Conservation (phyloP, 2,888 invertebrate species). For the Rhogogaster chlorosoma region DNA sequence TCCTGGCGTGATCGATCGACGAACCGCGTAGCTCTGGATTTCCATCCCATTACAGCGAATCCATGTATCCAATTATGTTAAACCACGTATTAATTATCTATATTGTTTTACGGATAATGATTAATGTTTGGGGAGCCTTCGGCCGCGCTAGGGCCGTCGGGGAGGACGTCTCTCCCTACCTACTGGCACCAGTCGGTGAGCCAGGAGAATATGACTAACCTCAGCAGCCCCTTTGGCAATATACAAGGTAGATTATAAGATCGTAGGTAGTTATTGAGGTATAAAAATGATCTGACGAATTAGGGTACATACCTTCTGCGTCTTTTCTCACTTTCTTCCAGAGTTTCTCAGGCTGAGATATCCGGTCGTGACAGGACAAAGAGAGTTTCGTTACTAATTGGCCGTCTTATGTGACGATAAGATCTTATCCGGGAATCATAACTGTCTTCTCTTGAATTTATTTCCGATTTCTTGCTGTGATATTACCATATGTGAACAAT, state of each 20-base stretch:
- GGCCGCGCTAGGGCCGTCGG: constrained; percentile 36
- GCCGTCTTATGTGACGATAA: not conserved
- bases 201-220: constrained; percentile 50
- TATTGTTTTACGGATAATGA: constrained; percentile 70
- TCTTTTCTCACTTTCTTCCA: not conserved
- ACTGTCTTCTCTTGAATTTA: constrained; percentile 14
- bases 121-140: constrained; percentile 73
- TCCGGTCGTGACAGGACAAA: not conserved
- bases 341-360: not conserved
- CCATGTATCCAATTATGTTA: constrained; percentile 68
- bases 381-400: constrained; percentile 32
- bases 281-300: not conserved
- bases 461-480: not conserved
- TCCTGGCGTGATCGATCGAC: constrained; percentile 67
- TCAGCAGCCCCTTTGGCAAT: constrained; percentile 26
- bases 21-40: constrained; percentile 61
- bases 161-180: constrained; percentile 48
- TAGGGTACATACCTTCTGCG: not conserved
- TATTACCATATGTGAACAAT: not conserved
- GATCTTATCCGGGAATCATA: not conserved
- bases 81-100: constrained; percentile 71
- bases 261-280: constrained; percentile 22
- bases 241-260: not conserved
- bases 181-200: constrained; percentile 30
- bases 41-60: constrained; percentile 62